Base-by-base conservation (phyloP, 2,113 vertebrate genomes). In the Halcyon malimbica region DNA sequence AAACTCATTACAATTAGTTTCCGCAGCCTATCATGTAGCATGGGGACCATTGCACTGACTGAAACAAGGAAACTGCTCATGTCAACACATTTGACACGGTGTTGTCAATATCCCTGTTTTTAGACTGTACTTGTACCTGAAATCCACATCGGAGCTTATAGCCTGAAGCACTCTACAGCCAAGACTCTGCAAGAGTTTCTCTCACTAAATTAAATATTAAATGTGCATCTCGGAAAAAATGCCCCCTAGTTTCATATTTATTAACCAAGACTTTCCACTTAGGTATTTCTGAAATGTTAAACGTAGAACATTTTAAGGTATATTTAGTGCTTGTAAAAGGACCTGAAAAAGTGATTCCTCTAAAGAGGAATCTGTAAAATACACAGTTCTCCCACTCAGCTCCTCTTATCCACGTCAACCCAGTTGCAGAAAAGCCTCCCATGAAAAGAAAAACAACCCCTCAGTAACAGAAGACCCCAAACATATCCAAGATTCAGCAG, bases 81-180 rank as follows among this genome's bases (percentile, higher is more conserved):
- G 89, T 91, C 91, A 94, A 95, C 84, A 93, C 54, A 39, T 85
- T 1, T 85, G 94, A 92, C 91, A 75, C 5, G 1, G 67, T 7
- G 63, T 31, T 95, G 92, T 93, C 94, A 91, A 89, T 87, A 91
- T 92, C 95, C 94, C 95, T 46, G 19, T 94, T 82, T 91, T 94
- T 84, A 92, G 89, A 68, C 83, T 87, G 73, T 64, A 87, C 64
- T 81, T 7, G 2, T 93, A 92, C 92, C 94, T 65, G 44, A 92
- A 95, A 95, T 82, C 92, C 83, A 76, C 89, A 82, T 85, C 94
- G 91, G 83, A 94, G 95, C 94, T 89, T 59, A 24, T 5, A 80
- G 95, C 95, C 96, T 73, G 69, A 41, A 96, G 95, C 92, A 46
- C 50, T 83, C 62, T 63, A 13, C 29, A 42, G 91, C 96, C 92